Evolutionary conservation across 2,797 vertebrate genomes (phyloP).

Genomic region (Phrynocephalus guinanensis): DNA sequence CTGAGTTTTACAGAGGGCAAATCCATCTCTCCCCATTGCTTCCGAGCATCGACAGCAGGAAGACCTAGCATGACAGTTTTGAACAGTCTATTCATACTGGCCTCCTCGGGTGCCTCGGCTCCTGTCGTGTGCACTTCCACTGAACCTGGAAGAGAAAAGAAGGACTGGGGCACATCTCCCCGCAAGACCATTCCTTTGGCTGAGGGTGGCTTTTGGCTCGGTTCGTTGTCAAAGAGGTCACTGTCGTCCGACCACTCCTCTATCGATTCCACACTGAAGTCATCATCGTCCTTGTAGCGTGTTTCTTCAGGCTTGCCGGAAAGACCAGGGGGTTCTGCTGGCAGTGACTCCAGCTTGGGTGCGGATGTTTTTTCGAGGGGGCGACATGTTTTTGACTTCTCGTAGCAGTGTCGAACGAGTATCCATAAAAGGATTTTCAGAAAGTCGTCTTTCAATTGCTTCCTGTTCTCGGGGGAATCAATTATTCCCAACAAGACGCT

Average conservation of each 20-base stretch:
- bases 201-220: conserved; percentile 79
- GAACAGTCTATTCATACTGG: conserved; percentile 84
- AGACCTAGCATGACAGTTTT: conserved; percentile 86
- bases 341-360: conserved; percentile 47
- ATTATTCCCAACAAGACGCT: conserved; percentile 95
- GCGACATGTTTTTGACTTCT: conserved; percentile 74
- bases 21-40: conserved; percentile 64
- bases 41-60: conserved; percentile 87
- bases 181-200: conserved; percentile 75
- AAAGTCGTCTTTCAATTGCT: conserved; percentile 93
- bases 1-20: conserved; percentile 82
- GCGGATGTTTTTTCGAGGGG: conserved; percentile 59
- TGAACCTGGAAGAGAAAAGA: conserved; percentile 89
- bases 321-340: conserved; percentile 51
- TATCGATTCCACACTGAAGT: conserved; percentile 82
- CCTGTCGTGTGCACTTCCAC: conserved; percentile 85
- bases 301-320: conserved; percentile 49
- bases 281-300: conserved; percentile 83
- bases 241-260: conserved; percentile 94
- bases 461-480: conserved; percentile 93
- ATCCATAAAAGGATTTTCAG: conserved; percentile 93
- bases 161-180: conserved; percentile 76
- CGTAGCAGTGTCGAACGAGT: conserved; percentile 88
- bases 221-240: conserved; percentile 88
- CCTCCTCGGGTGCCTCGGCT: conserved; percentile 80